Conservation (phyloP, 1,140 invertebrate species). For the Neodiprion fabricii region DNA sequence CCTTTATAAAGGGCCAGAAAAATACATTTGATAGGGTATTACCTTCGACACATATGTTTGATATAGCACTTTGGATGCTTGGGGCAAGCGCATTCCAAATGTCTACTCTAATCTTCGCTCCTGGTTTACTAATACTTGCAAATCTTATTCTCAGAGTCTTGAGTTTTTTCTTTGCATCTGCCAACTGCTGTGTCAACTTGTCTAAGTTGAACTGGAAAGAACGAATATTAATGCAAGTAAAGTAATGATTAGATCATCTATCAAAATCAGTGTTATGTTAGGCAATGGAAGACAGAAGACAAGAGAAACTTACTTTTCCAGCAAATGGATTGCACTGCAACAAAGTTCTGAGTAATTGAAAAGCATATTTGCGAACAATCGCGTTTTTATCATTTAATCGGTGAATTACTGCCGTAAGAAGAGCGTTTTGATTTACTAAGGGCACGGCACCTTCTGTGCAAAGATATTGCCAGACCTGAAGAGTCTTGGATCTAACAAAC, state of each 20-base stretch:
- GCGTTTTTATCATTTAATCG: constrained; percentile 80
- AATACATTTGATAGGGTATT: constrained; percentile 7
- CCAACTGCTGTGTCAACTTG: constrained; percentile 65
- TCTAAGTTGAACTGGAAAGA: constrained; percentile 63
- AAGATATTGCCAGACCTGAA: constrained; percentile 79
- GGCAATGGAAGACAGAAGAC: constrained; percentile 15
- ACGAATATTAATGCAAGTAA: constrained; percentile 11
- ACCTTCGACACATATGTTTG: constrained; percentile 47
- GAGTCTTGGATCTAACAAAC: constrained; percentile 81
- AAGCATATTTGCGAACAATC: constrained; percentile 78
- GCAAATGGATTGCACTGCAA: constrained; percentile 82
- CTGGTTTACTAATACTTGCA: constrained; percentile 51
- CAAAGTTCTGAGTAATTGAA: constrained; percentile 76
- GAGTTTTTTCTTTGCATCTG: constrained; percentile 65
- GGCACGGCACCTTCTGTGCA: constrained; percentile 78
- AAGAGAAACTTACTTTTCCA: constrained; percentile 64
- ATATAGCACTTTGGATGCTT: constrained; percentile 54
- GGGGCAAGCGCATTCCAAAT: constrained; percentile 54
- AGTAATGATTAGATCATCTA: constrained; percentile 10
- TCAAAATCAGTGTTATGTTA: constrained; percentile 9
- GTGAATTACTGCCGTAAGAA: constrained; percentile 70
- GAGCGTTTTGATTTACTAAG: constrained; percentile 66
- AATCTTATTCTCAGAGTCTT: constrained; percentile 65
- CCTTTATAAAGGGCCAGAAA: neutral
- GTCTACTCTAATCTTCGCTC: constrained; percentile 54